Percentiles rank a stretch among this genome's conserved stretches.
phyloP scores from a whole-genome alignment of 2,888 invertebrate species.

The Pachycephus smyrnensis region DNA sequence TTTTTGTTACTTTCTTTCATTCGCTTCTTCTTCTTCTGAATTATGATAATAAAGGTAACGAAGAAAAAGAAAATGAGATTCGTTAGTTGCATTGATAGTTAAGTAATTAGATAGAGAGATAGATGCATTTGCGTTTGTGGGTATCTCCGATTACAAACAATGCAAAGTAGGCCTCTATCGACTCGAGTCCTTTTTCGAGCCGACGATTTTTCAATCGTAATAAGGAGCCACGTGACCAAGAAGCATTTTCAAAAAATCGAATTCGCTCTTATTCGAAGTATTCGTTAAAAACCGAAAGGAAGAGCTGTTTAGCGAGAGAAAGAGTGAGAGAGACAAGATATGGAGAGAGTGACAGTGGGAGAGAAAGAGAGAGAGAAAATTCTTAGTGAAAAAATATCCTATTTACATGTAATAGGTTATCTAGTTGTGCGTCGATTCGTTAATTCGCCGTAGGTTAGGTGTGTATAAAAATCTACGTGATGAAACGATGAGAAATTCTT shows the following conservation, averaged over 20 bases:
- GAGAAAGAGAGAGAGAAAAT: conserved; percentile 11
- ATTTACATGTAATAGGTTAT: conserved; percentile 60
- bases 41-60: conserved; percentile 28
- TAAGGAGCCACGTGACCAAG: background rate
- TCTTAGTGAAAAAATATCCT: conserved; percentile 65
- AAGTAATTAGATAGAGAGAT: conserved; percentile 39
- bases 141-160: background rate
- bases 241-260: background rate
- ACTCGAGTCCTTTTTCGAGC: background rate
- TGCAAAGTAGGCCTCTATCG: background rate
- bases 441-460: conserved; percentile 48
- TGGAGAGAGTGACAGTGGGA: background rate
- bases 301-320: background rate
- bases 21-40: conserved; percentile 8
- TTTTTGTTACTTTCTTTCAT: background rate
- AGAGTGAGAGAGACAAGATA: background rate
- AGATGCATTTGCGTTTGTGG: background rate
- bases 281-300: background rate
- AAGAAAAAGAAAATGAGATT: conserved; percentile 24
- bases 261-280: background rate
- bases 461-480: conserved; percentile 64
- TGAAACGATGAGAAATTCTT: conserved; percentile 45
- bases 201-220: background rate
- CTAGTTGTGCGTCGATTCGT: conserved; percentile 63
- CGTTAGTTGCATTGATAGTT: conserved; percentile 33